A percentile compares a stretch with the other conserved stretches of the same genome.
Evolutionary conservation across 2,113 vertebrate species (phyloP).

Genomic region (Erinaceus europaeus): DNA sequence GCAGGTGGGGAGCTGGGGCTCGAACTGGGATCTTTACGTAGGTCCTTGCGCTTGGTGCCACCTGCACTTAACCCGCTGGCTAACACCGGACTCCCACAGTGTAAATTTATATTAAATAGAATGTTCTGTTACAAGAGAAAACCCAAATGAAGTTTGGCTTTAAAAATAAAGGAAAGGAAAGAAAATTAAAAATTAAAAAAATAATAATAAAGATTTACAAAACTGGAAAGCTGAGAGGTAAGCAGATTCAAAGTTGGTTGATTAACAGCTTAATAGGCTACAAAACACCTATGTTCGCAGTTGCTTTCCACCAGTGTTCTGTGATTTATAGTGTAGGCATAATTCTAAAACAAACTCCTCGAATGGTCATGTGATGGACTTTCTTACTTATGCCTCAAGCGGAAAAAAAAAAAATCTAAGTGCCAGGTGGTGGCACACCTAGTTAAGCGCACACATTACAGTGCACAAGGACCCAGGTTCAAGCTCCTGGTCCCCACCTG

Average conservation of each 20-base stretch:
- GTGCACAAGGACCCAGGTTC: no score
- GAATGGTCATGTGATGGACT: neutral
- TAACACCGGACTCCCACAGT: no score
- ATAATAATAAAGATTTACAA: neutral
- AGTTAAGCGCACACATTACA: no score
- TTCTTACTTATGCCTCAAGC: neutral
- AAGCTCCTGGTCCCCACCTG: no score
- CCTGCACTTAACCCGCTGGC: no score
- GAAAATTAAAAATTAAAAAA: no score
- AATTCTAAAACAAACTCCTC: neutral
- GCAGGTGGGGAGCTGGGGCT: no score
- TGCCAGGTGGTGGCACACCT: no score
- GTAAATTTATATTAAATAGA: neutral
- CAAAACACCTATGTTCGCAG: neutral
- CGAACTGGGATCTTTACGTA: no score
- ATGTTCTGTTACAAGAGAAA: neutral
- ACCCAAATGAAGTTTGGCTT: constrained; percentile 8
- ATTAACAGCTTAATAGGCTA: neutral
- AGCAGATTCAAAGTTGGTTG: neutral
- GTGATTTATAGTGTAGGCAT: neutral
- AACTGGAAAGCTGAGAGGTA: neutral
- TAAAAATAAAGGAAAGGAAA: neutral
- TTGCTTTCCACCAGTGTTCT: neutral
- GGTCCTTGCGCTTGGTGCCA: no score
- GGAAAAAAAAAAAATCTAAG: neutral